phyloP scores from a whole-genome alignment of 2,113 vertebrate genomes.

The Oxygymnocypris stewartii region DNA sequence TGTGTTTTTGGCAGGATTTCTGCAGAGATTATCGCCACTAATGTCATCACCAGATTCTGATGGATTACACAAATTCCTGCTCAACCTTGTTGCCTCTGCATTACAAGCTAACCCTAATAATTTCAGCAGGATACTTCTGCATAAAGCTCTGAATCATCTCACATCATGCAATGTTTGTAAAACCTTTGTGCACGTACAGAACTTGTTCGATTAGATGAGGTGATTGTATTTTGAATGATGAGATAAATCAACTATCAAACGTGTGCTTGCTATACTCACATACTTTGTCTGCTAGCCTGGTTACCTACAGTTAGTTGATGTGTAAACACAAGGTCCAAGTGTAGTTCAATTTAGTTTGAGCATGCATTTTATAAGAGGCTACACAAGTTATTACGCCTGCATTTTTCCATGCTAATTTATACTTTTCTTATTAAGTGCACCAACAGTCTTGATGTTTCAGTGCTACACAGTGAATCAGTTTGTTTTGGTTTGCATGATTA shows the following conservation, averaged over 20 bases:
- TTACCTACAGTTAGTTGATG: not conserved
- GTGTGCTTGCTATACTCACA: not conserved
- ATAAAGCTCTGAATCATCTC: not conserved
- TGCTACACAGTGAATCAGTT: not conserved
- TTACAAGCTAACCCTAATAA: conserved; percentile 19
- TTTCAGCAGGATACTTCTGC: not conserved
- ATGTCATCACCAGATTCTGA: conserved; percentile 41
- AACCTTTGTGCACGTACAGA: not conserved
- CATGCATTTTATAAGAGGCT: not conserved
- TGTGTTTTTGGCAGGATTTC: conserved; percentile 36
- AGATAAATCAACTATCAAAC: not conserved
- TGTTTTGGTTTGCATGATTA: not conserved
- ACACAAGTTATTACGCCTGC: not conserved
- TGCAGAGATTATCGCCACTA: not conserved
- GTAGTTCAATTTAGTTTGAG: not conserved
- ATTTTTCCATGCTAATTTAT: not conserved
- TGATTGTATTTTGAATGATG: not conserved
- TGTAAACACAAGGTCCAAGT: not conserved
- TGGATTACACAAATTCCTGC: conserved; percentile 44
- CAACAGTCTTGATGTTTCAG: not conserved
- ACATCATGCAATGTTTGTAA: not conserved
- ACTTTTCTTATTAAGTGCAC: not conserved
- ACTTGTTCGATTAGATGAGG: not conserved
- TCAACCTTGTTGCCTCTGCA: conserved; percentile 3
- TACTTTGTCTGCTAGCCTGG: not conserved